Base-by-base conservation (phyloP, 2,888 invertebrate genomes). In the Leucoma salicis region DNA sequence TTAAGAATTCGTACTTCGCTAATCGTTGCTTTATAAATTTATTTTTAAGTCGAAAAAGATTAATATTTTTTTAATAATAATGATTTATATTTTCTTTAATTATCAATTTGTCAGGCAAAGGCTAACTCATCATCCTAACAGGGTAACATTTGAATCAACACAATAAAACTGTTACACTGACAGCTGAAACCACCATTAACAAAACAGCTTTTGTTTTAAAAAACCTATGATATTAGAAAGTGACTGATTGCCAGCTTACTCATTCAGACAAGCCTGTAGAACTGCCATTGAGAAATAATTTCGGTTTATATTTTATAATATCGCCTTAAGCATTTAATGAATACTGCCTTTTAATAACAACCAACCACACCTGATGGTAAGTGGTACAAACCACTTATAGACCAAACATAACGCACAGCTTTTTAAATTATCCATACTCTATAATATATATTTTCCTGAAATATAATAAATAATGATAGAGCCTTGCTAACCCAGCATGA, bases 191-290 rank as follows among this genome's bases (percentile, higher is more conserved):
- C 21, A 31, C 31, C 41, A 27, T 32, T 33, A 15, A 42, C 28
- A 41, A 39, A 33, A 39, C 29, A 47, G 45, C 28, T 44, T 43
- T 46, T 39, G 31, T 37, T 48, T 50, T 35, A 24, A 35, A 45
- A 49, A 39, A 31, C 14, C 15, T 24, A 27, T 31, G 31, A 35
- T 43, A 50, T 58, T 56, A 49, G 59, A 58, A 58, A 58, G 59
- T 45, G 34, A 18, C 35, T 44, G 48, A 50, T 39, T 47, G 32
- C 5, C n/a, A 12, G 16, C 25, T 38, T 39, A 35, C 18, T 39
- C 45, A 46, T 39, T 40, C 42, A 47, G 39, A 35, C 14, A 31
- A 28, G 31, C 25, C 33, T 13, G 10, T 25, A 28, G 4, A 29
- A 15, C 14, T 33, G 2, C 11, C 27, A n/a, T 49, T 46, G 36